Conservation (phyloP, 2,888 invertebrate species). For the Gymnocheta viridis region DNA sequence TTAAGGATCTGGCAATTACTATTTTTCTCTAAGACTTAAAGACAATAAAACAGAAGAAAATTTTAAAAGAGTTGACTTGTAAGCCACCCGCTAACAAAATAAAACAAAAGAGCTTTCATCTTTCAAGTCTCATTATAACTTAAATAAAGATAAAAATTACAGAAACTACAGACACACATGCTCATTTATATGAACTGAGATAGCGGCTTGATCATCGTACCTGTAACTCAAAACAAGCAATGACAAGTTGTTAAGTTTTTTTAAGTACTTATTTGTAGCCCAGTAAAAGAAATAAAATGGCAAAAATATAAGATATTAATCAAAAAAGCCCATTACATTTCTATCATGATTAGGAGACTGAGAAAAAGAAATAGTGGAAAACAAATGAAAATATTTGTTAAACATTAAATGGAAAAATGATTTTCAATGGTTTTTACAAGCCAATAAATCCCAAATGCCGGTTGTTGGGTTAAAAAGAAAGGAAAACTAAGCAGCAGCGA, state of each 20-base stretch:
- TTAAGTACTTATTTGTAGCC: neutral
- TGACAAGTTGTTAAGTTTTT: conserved; percentile 33
- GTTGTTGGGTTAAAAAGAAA: conserved; percentile 3
- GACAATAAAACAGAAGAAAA: neutral
- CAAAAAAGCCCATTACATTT: conserved; percentile 61
- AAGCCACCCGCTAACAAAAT: conserved; percentile 57
- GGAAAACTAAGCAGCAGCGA: neutral
- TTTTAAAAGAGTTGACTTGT: conserved; percentile 8
- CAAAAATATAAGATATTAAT: conserved; percentile 65
- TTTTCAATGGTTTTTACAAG: neutral
- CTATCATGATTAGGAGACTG: conserved; percentile 56
- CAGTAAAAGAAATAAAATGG: conserved; percentile 50
- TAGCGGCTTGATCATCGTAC: neutral
- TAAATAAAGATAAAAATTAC: conserved; percentile 41
- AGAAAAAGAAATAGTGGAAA: conserved; percentile 13
- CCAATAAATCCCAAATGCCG: neutral
- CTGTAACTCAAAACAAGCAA: conserved; percentile 34
- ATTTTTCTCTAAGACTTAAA: conserved; percentile 38
- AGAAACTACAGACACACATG: neutral
- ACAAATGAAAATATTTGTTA: conserved; percentile 19
- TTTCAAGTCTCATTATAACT: conserved; percentile 66
- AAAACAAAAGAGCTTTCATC: conserved; percentile 57
- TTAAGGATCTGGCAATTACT: conserved; percentile 55
- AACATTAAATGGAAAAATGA: neutral
- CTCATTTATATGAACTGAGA: neutral